These are phyloP conservation scores for Carassius carassius DNA, from an alignment of 2,113 vertebrate genomes.

Conservation along the genomic window DNA sequence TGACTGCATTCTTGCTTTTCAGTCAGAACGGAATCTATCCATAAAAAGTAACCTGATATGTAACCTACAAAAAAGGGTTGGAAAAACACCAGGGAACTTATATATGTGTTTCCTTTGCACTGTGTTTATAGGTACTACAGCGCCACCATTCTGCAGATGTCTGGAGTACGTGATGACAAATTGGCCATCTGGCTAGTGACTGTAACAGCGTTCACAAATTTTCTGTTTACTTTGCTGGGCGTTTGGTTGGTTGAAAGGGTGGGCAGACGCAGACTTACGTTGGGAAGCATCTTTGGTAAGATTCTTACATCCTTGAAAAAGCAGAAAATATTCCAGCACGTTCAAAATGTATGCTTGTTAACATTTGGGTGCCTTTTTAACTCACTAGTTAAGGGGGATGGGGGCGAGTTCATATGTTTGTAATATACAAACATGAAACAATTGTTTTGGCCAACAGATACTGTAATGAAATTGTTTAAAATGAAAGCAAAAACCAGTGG, in stretches of 20 bases:
- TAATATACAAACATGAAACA: neutral
- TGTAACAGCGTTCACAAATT: slow-evolving; percentile 92
- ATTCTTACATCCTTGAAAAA: neutral
- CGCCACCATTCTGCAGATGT: slow-evolving; percentile 99
- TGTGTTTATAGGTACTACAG: slow-evolving; percentile 89
- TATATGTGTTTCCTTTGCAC: neutral
- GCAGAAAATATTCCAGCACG: neutral
- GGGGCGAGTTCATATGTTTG: too few species aligned
- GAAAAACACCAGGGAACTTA: neutral
- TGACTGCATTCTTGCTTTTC: neutral
- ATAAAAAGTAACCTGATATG: neutral
- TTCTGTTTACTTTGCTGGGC: slow-evolving; percentile 91
- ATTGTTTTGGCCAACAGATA: neutral
- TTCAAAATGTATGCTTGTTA: neutral
- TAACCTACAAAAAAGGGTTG: neutral
- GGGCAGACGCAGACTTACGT: slow-evolving; percentile 89
- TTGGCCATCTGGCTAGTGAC: slow-evolving; percentile 95
- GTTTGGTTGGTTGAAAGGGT: slow-evolving; percentile 97
- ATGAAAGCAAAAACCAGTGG: neutral
- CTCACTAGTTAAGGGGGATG: neutral
- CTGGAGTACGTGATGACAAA: slow-evolving; percentile 89
- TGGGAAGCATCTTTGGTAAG: slow-evolving; percentile 89
- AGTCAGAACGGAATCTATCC: neutral
- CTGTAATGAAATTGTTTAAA: neutral
- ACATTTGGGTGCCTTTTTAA: neutral